A percentile compares a stretch with the other conserved stretches of the same genome.
phyloP scores from a whole-genome alignment of 2,113 vertebrate species.

The Pseudorectes ferrugineus region DNA sequence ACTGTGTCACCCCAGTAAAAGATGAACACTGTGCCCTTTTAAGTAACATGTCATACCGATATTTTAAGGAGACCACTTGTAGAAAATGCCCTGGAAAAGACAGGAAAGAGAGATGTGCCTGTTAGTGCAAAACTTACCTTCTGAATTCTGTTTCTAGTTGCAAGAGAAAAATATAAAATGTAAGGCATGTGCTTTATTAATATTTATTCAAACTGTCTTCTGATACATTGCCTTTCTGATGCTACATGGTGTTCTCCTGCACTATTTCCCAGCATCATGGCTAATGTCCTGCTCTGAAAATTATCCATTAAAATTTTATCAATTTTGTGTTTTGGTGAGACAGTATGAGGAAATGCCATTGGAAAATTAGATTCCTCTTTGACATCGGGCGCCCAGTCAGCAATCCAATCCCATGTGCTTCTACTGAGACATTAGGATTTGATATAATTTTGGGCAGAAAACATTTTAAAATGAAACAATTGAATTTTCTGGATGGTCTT shows the following conservation, averaged over 20 bases:
- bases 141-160: conserved; percentile 33
- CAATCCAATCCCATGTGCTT: conserved; percentile 97
- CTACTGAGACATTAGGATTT: conserved; percentile 97
- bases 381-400: conserved; percentile 93
- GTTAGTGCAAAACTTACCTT: not conserved
- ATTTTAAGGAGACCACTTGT: not conserved
- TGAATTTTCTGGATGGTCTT: conserved; percentile 97
- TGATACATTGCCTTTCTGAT: not conserved
- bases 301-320: conserved; percentile 97
- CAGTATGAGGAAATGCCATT: conserved; percentile 94
- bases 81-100: not conserved
- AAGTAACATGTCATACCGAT: not conserved
- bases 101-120: not conserved
- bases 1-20: not conserved
- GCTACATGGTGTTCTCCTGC: conserved; percentile 59
- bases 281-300: conserved; percentile 83
- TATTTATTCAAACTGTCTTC: conserved; percentile 34
- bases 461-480: conserved; percentile 97
- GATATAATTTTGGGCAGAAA: conserved; percentile 98
- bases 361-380: conserved; percentile 98
- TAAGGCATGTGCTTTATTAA: conserved; percentile 12
- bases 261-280: conserved; percentile 72
- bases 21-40: not conserved
- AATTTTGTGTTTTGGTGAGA: conserved; percentile 89
- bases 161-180: conserved; percentile 22